Evolutionary conservation across 2,888 invertebrate genomes (phyloP).

Genomic region (Latrodectus hesperus): DNA sequence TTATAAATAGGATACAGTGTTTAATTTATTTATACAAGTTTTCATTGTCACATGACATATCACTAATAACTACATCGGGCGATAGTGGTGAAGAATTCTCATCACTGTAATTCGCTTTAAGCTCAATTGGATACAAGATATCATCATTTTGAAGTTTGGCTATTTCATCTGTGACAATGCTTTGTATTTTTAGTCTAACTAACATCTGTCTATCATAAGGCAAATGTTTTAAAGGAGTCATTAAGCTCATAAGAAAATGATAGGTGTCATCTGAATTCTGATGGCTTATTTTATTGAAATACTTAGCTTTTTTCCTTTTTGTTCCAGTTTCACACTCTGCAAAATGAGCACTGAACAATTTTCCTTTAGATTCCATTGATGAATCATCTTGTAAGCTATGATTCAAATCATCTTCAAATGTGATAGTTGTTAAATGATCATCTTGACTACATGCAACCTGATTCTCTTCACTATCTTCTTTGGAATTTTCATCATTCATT

Average conservation of each 20-base stretch:
- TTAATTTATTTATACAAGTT: too few relatives aligned
- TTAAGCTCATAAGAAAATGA: slow-evolving; percentile 12
- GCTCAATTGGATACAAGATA: neutral
- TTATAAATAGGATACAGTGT: too few relatives aligned
- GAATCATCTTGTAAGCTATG: neutral
- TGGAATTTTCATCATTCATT: neutral
- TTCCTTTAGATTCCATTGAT: neutral
- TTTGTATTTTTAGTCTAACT: slow-evolving; percentile 9
- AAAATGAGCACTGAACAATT: neutral
- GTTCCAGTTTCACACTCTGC: neutral
- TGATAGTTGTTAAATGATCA: neutral
- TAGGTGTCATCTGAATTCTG: slow-evolving; percentile 8
- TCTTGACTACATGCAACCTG: neutral
- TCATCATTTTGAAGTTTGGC: neutral
- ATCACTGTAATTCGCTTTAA: neutral
- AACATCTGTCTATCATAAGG: slow-evolving; percentile 8
- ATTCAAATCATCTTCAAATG: neutral
- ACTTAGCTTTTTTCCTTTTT: neutral
- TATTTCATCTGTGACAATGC: neutral
- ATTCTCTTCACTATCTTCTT: neutral
- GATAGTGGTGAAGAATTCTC: neutral
- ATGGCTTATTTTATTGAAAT: too few relatives aligned
- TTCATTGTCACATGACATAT: neutral
- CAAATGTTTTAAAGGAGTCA: slow-evolving; percentile 9
- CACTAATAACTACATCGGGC: neutral